Base-by-base conservation (phyloP, 2,797 vertebrate species). In the Petrocephalus sullivani region DNA sequence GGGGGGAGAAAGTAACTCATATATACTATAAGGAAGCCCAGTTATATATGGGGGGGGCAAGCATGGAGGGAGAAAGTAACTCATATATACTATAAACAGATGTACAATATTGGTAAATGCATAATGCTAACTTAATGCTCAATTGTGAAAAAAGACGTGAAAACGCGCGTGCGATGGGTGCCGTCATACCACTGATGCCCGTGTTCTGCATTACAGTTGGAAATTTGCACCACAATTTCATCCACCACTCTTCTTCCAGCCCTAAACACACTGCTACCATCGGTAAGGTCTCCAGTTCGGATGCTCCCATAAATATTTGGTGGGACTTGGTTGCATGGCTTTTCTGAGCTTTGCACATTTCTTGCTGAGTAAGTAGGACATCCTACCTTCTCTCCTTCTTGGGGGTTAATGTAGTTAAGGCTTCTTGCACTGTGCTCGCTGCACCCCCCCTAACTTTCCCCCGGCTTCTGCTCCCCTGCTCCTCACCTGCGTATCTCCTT, bases 141-240 rank as follows among this genome's bases (percentile, higher is more conserved):
- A 28, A 28, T 28, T 28, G 23, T n/a, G 12, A 41, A 49, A 3
- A 56, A 10, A 49, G 19, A 84, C 19, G 16, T 5, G 58, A 28
- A 78, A 54, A 58, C 12, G 23, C 57, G 49, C 54, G n/a, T 67
- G 9, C 1, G 28, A 71, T 37, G 28, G 60, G 23, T 53, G 2
- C 64, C 4, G 54, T 71, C 19, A 89, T 56, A 87, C 51, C 10
- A 53, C 90, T 93, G 89, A 93, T 94, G 91, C 88, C 75, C 87
- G 89, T 91, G 61, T 94, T 90, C 92, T 95, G 91, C 91, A 94
- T 95, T 94, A 58, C 96, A 98, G 97, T 97, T 94, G 96, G 96
- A 61, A 97, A 97, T 92, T 92, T 97, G 92, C 97, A 97, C 89
- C 97, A 98, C 95, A 97, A 97, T 94, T 97, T 97, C 92, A 96